These are phyloP conservation scores for Clunio marinus DNA, from an alignment of 2,888 invertebrate genomes.

Conservation along the genomic window DNA sequence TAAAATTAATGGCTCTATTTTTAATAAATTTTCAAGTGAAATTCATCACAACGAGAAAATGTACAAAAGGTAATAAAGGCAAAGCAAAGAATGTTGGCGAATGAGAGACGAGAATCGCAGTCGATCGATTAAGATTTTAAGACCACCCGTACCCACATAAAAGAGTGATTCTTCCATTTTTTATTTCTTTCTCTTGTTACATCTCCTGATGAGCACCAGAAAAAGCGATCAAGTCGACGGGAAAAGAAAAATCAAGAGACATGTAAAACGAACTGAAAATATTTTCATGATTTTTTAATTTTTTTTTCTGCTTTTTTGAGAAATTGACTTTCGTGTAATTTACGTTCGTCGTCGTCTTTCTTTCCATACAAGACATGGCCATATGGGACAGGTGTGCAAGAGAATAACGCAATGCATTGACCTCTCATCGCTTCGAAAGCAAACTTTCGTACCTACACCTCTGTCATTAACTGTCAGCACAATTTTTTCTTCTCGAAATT, in stretches of 20 bases:
- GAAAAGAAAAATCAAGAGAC: background rate
- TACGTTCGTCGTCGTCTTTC: background rate
- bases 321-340: background rate
- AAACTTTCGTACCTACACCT: background rate
- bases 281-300: too few relatives aligned
- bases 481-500: background rate
- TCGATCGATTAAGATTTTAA: background rate
- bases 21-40: background rate
- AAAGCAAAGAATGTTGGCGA: background rate
- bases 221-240: background rate
- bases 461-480: background rate
- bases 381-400: background rate
- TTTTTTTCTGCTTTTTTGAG: too few relatives aligned
- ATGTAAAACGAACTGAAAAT: background rate
- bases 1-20: background rate
- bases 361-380: background rate
- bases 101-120: too few relatives aligned
- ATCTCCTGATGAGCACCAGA: constrained; percentile 9
- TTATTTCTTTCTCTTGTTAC: too few relatives aligned
- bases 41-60: background rate
- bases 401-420: background rate
- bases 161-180: too few relatives aligned
- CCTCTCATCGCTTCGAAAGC: background rate
- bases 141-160: constrained; percentile 11
- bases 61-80: background rate